Base-by-base conservation (phyloP, 2,888 invertebrate genomes). In the Pachydiplax longipennis region DNA sequence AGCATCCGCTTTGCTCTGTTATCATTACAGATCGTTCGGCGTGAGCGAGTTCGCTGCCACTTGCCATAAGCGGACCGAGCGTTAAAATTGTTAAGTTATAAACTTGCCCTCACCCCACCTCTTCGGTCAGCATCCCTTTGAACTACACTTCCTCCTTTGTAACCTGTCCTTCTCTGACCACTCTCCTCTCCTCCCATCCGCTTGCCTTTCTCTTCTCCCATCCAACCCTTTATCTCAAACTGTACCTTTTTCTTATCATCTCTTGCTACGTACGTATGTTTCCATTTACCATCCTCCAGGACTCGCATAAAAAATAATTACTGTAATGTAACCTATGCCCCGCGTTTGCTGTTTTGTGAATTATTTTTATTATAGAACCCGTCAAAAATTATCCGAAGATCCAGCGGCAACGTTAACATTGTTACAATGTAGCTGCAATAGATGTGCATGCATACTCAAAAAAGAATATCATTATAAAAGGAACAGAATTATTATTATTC, bases 1-100 rank as follows among this genome's bases (percentile, higher is more conserved):
- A 73, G 73, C 73, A 73, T 25, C 73, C 31, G 25, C 31, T 73
- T 13, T 15, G 10, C 61, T 18, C 65, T 25, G 65, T 73, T 73
- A 73, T 73, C 73, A 73, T 73, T 73, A 73, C 73, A 73, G 73
- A 73, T 73, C 73, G 73, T 73, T 73, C 73, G 25, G 73, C 31
- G 65, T 65, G 65, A 65, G 65, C 25, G 73, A 31, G 25, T 31
- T 25, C 73, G 73, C 31, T 31, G 73, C 73, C 73, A 31, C 73
- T 31, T 31, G 8, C 73, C 73, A 73, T 73, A 73, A 73, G 73
- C 15, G 73, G 73, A 73, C 73, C 25, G 73, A 25, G 73, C 31
- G 73, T 73, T 73, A 73, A 73, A 73, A 73, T 73, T 73, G 73
- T 73, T 73, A 73, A 73, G 73, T 73, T 73, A 73, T 73, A 73